Conservation (phyloP, 1,140 invertebrate species). For the Venturia canescens region DNA sequence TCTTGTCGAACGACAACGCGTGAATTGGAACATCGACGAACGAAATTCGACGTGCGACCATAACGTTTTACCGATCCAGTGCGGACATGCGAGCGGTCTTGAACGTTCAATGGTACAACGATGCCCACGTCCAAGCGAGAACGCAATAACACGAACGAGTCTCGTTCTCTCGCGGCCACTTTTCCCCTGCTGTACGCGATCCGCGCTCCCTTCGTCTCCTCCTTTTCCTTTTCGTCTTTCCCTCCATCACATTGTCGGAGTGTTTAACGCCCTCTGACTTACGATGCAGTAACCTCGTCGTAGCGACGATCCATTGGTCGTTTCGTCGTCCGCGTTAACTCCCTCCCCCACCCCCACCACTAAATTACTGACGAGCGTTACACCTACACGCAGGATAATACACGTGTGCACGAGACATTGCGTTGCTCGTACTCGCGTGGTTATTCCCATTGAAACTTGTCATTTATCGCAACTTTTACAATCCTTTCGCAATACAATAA, state of each 20-base stretch:
- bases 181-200: not conserved
- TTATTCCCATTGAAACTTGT: too few species aligned
- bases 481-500: too few species aligned
- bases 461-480: too few species aligned
- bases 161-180: not conserved
- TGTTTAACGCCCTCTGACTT: not conserved
- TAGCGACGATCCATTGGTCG: constrained; percentile 38
- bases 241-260: not conserved
- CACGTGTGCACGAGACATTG: too few species aligned
- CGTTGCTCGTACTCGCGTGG: too few species aligned
- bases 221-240: constrained; percentile 1
- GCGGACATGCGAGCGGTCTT: not conserved
- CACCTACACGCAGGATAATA: too few species aligned
- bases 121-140: constrained; percentile 4
- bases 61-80: too few species aligned
- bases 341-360: not conserved
- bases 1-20: too few species aligned
- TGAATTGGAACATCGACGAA: too few species aligned
- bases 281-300: not conserved
- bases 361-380: not conserved
- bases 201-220: not conserved
- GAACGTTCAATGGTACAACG: not conserved
- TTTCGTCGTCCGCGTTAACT: constrained; percentile 36
- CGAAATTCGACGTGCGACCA: too few species aligned
- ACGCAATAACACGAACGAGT: not conserved